Percentiles rank a stretch among this genome's conserved stretches.
Evolutionary conservation across 2,888 invertebrate genomes (phyloP).

Genomic region (Phengaris arion): DNA sequence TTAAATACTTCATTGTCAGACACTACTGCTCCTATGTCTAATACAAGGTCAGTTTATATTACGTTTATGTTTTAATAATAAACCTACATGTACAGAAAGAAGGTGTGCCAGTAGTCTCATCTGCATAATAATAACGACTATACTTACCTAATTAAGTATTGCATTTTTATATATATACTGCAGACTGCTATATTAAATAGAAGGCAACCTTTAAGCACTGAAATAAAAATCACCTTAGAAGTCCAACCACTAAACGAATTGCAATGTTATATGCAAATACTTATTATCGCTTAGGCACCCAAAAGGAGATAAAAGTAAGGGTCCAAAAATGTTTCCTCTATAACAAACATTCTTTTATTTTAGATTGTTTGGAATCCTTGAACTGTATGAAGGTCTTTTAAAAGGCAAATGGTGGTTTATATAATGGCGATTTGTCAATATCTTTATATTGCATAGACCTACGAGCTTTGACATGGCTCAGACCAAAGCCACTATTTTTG

Average conservation of each 20-base stretch:
- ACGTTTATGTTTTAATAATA: neutral
- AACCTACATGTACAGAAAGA: neutral
- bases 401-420: neutral
- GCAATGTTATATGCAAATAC: neutral
- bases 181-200: neutral
- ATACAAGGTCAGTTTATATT: slow-evolving; percentile 5
- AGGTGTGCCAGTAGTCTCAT: neutral
- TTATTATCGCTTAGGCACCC: too few species aligned
- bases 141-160: neutral
- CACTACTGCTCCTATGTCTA: neutral
- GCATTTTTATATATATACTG: neutral
- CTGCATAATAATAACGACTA: neutral
- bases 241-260: neutral
- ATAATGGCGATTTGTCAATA: slow-evolving; percentile 7
- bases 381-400: neutral
- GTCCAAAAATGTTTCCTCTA: neutral
- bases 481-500: neutral
- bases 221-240: neutral
- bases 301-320: neutral
- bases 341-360: neutral
- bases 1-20: neutral
- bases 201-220: neutral
- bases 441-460: neutral
- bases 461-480: neutral
- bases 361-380: neutral